A percentile compares a stretch with the other conserved stretches of the same genome.
phyloP scores from a whole-genome alignment of 2,797 vertebrate genomes.

The Allobates femoralis region DNA sequence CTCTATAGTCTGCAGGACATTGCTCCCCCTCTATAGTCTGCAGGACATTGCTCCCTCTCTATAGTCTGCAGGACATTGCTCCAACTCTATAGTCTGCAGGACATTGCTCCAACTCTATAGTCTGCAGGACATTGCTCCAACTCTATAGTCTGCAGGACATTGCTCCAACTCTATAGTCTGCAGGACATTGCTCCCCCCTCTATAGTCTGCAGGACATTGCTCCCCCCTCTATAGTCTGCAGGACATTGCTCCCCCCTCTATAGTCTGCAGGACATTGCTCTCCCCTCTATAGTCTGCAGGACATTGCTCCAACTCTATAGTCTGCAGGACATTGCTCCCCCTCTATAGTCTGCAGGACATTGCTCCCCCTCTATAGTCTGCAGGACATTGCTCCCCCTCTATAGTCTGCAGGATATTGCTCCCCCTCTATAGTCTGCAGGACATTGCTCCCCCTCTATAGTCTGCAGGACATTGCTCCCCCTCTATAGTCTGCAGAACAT shows the following conservation, averaged over 20 bases:
- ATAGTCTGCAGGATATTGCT: no score
- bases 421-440: neutral
- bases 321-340: no score
- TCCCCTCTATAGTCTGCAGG: neutral
- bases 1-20: neutral
- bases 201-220: neutral
- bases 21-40: neutral
- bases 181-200: no score
- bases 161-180: neutral
- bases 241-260: neutral
- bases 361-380: neutral
- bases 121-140: no score
- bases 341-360: slow-evolving; percentile 8
- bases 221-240: neutral
- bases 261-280: no score
- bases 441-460: neutral
- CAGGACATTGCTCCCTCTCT: no score
- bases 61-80: neutral
- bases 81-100: neutral
- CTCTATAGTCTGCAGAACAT: neutral
- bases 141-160: neutral
- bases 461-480: neutral
- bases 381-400: neutral
- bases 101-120: neutral
- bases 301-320: neutral